phyloP scores from a whole-genome alignment of 2,113 vertebrate genomes.

The Poicephalus meyeri region DNA sequence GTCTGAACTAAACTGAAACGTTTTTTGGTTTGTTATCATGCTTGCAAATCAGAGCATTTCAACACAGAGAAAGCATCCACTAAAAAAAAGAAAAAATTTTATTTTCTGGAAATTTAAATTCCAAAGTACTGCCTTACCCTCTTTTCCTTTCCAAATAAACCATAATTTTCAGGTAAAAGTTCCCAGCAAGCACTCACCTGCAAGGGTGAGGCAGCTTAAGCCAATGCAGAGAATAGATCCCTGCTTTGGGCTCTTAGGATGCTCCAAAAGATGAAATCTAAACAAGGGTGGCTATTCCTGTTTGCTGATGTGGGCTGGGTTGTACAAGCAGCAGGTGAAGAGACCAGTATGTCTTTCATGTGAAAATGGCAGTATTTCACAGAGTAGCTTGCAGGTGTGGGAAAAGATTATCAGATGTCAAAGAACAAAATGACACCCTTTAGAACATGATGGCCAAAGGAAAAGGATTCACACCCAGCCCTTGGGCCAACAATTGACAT shows the following conservation, averaged over 20 bases:
- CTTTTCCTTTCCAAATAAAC: not conserved
- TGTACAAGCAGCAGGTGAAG: not conserved
- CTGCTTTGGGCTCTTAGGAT: not conserved
- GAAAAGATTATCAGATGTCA: not conserved
- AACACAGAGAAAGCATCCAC: rapidly evolving
- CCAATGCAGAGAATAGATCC: rapidly evolving
- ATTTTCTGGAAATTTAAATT: not conserved
- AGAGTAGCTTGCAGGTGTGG: not conserved
- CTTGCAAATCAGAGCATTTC: not conserved
- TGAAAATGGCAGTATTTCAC: not conserved
- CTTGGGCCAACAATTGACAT: not conserved
- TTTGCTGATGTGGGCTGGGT: no score
- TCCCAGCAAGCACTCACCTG: rapidly evolving
- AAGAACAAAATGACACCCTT: not conserved
- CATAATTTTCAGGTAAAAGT: not conserved
- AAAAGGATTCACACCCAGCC: not conserved
- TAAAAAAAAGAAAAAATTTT: not conserved
- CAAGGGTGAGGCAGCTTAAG: not conserved
- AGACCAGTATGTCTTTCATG: rapidly evolving
- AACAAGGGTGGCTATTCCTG: not conserved
- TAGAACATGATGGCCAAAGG: rapidly evolving
- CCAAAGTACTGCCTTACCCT: not conserved
- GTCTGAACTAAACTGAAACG: not conserved
- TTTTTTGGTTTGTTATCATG: not conserved
- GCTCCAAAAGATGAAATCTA: not conserved